These are phyloP conservation scores for Oncorhynchus keta DNA, from an alignment of 2,113 vertebrate genomes.

Conservation along the genomic window DNA sequence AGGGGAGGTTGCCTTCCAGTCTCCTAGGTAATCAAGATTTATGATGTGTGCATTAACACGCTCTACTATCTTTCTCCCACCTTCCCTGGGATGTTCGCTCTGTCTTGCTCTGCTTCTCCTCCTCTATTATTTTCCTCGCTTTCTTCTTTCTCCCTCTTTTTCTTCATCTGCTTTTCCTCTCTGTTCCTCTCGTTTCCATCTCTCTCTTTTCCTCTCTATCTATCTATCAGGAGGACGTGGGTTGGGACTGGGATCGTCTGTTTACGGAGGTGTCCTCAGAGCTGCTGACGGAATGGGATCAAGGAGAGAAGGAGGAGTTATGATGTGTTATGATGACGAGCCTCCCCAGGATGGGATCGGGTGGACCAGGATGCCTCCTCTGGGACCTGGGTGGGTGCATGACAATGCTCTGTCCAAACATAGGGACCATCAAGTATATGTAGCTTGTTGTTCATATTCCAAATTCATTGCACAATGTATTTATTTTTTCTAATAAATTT, in stretches of 20 bases:
- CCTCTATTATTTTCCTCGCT: too few relatives aligned
- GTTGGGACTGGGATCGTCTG: conserved; percentile 94
- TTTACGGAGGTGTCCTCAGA: conserved; percentile 97
- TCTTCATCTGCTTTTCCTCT: too few relatives aligned
- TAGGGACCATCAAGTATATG: background rate
- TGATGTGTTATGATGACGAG: conserved; percentile 50
- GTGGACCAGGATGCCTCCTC: too few relatives aligned
- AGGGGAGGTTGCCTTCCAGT: conserved; percentile 42
- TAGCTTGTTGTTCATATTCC: background rate
- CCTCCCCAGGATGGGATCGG: conserved; percentile 29
- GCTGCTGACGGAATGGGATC: conserved; percentile 90
- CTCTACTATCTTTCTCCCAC: conserved; percentile 48
- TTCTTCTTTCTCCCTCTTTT: conserved; percentile 15
- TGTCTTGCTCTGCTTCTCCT: conserved; percentile 14
- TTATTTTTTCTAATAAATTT: background rate
- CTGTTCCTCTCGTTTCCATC: conserved; percentile 15
- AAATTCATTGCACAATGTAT: background rate
- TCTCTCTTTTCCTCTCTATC: conserved; percentile 34
- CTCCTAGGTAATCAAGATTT: conserved; percentile 76
- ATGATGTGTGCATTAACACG: conserved; percentile 74
- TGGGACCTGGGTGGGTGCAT: background rate
- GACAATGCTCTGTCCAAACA: background rate
- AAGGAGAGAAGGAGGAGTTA: conserved; percentile 80
- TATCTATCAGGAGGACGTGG: conserved; percentile 82
- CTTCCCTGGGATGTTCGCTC: conserved; percentile 29